Percentiles rank a stretch among this genome's conserved stretches.
phyloP scores from a whole-genome alignment of 2,113 vertebrate genomes.

The Microcebus murinus region DNA sequence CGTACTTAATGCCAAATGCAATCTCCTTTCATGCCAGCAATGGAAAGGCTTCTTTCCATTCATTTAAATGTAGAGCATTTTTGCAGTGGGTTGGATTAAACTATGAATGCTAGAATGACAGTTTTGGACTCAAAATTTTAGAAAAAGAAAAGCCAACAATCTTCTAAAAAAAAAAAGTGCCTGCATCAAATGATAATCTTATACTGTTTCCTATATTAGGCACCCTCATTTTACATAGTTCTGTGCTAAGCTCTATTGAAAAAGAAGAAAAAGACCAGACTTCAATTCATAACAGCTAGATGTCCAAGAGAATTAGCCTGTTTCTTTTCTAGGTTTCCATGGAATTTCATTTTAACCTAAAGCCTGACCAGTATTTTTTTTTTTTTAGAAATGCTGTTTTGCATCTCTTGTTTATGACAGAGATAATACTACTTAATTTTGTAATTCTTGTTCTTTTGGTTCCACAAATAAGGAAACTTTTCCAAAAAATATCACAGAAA shows the following conservation, averaged over 20 bases:
- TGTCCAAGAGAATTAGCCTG: not conserved
- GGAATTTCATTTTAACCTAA: conserved; percentile 7
- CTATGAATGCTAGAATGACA: conserved; percentile 56
- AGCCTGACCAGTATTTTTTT: not conserved
- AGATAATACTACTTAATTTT: not conserved
- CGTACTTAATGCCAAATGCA: not conserved
- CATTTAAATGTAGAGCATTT: conserved; percentile 43
- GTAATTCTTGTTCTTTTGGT: not conserved
- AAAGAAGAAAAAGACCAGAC: not conserved
- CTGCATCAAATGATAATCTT: not conserved
- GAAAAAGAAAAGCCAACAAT: conserved; percentile 10
- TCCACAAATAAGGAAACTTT: conserved; percentile 2
- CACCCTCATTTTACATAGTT: not conserved
- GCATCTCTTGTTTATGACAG: not conserved
- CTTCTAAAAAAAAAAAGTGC: not conserved
- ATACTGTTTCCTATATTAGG: not conserved
- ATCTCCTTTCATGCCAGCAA: not conserved
- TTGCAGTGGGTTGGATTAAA: conserved; percentile 54
- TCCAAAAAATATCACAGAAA: not conserved
- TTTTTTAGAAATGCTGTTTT: not conserved
- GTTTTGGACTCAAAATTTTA: conserved; percentile 38
- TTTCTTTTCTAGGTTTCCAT: not conserved
- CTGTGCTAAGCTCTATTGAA: not conserved
- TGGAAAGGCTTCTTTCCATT: not conserved
- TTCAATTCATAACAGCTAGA: not conserved